Conservation (phyloP, 2,113 vertebrate genomes). For the Tangachromis dhanisi region DNA sequence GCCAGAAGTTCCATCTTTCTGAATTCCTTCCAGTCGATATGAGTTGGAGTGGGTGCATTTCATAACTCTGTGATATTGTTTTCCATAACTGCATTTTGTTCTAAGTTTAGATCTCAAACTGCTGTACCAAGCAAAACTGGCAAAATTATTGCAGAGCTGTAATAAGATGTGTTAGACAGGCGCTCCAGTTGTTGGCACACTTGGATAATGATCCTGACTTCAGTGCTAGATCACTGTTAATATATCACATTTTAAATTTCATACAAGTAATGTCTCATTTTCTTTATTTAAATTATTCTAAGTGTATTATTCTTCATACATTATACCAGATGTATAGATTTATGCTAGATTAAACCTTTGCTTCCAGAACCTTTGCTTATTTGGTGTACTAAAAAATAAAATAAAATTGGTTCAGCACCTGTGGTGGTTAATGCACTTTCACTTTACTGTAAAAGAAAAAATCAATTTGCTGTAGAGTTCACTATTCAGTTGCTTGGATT, state of each 20-base stretch:
- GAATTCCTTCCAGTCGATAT: neutral
- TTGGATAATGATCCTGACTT: neutral
- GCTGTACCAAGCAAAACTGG: neutral
- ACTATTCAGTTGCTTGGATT: neutral
- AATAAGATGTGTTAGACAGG: neutral
- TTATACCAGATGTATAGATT: neutral
- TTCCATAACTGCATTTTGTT: neutral
- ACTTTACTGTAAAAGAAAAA: neutral
- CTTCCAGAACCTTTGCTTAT: neutral
- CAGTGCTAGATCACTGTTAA: neutral
- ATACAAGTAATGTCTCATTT: neutral
- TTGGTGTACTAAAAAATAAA: neutral
- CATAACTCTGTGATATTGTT: neutral
- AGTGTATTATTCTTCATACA: neutral
- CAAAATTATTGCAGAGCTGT: neutral
- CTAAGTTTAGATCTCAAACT: neutral
- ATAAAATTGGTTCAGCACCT: neutral
- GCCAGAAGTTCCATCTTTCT: neutral
- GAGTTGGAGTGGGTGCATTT: neutral
- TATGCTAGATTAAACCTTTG: neutral
- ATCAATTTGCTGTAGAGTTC: neutral
- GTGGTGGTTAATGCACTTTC: neutral
- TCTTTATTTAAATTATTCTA: neutral
- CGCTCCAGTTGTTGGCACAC: neutral
- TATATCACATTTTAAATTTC: neutral